phyloP scores from a whole-genome alignment of 2,797 vertebrate species.

The Rachycentron canadum region DNA sequence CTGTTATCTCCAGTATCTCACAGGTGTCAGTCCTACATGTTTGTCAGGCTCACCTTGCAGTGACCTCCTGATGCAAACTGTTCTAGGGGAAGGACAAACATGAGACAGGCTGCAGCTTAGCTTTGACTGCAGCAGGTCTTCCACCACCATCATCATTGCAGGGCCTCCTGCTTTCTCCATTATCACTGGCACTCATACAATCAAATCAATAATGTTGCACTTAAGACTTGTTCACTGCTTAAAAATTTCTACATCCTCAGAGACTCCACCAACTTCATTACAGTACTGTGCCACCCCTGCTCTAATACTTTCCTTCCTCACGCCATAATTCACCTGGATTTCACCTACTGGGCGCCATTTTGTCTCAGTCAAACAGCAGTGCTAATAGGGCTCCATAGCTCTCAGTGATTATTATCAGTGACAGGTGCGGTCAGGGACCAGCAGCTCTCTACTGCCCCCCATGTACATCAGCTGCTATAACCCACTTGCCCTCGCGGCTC shows the following conservation, averaged over 20 bases:
- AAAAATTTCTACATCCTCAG: conserved; percentile 70
- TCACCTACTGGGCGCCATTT: conserved; percentile 77
- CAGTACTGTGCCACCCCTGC: conserved; percentile 48
- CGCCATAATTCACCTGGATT: conserved; percentile 74
- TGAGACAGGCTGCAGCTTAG: conserved; percentile 47
- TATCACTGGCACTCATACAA: conserved; percentile 71
- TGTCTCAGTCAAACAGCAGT: conserved; percentile 71
- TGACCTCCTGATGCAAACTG: conserved; percentile 63
- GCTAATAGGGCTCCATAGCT: conserved; percentile 84
- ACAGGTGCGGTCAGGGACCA: conserved; percentile 81
- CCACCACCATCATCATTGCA: conserved; percentile 40
- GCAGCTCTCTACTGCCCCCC: conserved; percentile 76
- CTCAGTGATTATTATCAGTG: conserved; percentile 83
- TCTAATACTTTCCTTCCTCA: conserved; percentile 54
- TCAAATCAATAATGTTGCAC: conserved; percentile 78
- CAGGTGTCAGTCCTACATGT: conserved; percentile 46
- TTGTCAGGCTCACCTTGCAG: conserved; percentile 62
- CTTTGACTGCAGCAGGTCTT: conserved; percentile 50
- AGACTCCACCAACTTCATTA: conserved; percentile 64
- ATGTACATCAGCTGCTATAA: conserved; percentile 59
- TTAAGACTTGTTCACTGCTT: conserved; percentile 67
- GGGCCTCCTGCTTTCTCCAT: conserved; percentile 59
- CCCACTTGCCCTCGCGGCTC: conserved; percentile 73
- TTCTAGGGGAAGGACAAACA: conserved; percentile 61
- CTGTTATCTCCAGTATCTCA: conserved; percentile 40